A percentile compares a stretch with the other conserved stretches of the same genome.
phyloP scores from a whole-genome alignment of 2,888 invertebrate genomes.

The Ophioninae sp. region DNA sequence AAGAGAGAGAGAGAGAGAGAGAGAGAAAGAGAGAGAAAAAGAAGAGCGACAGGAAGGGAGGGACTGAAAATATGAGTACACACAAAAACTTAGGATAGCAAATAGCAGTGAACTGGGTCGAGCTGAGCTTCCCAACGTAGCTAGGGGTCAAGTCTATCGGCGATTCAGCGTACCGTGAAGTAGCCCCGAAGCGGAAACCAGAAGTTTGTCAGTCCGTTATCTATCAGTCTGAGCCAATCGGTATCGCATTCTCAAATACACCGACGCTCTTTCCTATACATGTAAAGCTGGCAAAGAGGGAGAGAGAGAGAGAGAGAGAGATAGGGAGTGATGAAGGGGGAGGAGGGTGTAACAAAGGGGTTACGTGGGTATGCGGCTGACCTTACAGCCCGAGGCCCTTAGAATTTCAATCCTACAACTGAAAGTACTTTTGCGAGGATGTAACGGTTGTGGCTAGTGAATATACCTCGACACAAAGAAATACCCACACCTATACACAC shows the following conservation, averaged over 20 bases:
- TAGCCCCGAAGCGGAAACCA: conserved; percentile 53
- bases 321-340: neutral
- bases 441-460: conserved; percentile 15
- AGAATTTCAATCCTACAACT: conserved; percentile 31
- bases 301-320: neutral
- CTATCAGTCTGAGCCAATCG: conserved; percentile 37
- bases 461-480: neutral
- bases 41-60: neutral
- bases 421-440: conserved; percentile 18
- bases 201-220: conserved; percentile 51
- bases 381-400: conserved; percentile 38
- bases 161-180: conserved; percentile 51
- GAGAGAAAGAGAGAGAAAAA: neutral
- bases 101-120: conserved; percentile 49
- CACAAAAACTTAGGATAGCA: neutral
- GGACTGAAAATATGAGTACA: neutral
- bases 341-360: neutral
- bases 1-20: neutral
- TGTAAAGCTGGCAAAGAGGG: neutral
- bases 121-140: conserved; percentile 42
- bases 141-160: conserved; percentile 51
- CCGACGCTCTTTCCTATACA: neutral
- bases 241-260: conserved; percentile 30
- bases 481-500: neutral
- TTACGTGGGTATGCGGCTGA: conserved; percentile 18